These are phyloP conservation scores for Agriopis marginaria DNA, from an alignment of 2,888 invertebrate species.

Conservation along the genomic window DNA sequence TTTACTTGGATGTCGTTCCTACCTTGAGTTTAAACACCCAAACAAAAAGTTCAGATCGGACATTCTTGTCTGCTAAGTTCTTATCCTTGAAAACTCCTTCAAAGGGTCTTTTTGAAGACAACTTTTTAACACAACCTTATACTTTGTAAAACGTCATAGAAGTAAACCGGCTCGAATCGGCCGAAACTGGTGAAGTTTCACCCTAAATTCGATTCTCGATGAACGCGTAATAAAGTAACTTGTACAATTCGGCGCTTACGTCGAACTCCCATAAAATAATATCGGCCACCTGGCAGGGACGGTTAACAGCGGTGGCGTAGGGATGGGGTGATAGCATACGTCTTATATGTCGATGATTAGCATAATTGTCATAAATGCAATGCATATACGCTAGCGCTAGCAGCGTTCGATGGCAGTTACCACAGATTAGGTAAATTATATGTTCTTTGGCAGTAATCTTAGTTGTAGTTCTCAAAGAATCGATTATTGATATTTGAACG, in stretches of 20 bases:
- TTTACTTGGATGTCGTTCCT: background rate
- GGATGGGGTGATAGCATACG: conserved; percentile 1
- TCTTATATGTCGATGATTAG: background rate
- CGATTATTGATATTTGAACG: too few species aligned
- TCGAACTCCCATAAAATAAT: conserved; percentile 57
- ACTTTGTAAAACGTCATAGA: conserved; percentile 22
- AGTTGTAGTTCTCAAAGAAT: too few species aligned
- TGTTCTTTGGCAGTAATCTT: too few species aligned
- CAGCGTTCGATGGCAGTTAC: too few species aligned
- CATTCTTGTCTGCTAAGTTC: conserved; percentile 27
- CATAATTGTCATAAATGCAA: too few species aligned
- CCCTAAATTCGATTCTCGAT: conserved; percentile 41
- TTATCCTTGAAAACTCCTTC: conserved; percentile 30
- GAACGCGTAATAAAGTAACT: conserved; percentile 48
- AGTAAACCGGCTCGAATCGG: conserved; percentile 9
- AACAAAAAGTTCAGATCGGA: conserved; percentile 26
- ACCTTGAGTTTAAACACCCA: conserved; percentile 20
- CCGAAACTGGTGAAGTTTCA: conserved; percentile 28
- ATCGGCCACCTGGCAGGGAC: conserved; percentile 54
- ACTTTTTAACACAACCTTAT: conserved; percentile 17
- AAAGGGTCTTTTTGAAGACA: background rate
- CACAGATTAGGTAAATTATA: too few species aligned
- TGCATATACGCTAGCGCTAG: too few species aligned
- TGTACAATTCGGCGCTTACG: conserved; percentile 48
- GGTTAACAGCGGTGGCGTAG: conserved; percentile 19